phyloP scores from a whole-genome alignment of 2,797 vertebrate genomes.

The Trichosurus vulpecula region DNA sequence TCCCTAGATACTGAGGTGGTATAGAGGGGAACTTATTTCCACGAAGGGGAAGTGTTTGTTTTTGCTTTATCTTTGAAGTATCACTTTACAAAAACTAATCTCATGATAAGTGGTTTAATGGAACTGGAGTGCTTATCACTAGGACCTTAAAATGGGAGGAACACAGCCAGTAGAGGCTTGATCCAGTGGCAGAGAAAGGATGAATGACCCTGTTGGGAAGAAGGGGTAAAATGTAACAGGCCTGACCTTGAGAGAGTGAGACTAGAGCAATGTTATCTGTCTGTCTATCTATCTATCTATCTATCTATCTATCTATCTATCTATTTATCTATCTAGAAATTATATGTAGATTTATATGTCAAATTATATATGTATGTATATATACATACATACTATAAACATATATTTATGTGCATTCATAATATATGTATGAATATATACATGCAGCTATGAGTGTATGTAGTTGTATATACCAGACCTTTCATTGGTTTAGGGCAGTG shows the following conservation, averaged over 20 bases:
- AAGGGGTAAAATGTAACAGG: background rate
- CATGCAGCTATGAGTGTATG: background rate
- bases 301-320: too few species aligned
- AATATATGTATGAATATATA: background rate
- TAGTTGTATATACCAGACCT: background rate
- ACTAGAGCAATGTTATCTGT: background rate
- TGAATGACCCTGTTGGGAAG: background rate
- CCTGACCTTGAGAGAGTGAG: background rate
- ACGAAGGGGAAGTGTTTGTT: background rate
- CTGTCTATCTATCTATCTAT: background rate
- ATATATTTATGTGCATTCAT: background rate
- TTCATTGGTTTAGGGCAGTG: background rate
- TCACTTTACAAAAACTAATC: background rate
- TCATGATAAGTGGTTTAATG: too few species aligned
- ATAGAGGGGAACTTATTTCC: background rate
- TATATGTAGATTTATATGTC: background rate
- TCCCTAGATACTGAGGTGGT: background rate
- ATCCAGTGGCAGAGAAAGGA: background rate
- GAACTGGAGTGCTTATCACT: background rate
- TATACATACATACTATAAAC: background rate
- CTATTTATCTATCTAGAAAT: background rate
- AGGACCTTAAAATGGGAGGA: background rate
- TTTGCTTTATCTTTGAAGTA: background rate
- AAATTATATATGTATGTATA: background rate
- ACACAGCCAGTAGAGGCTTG: background rate